Conservation (phyloP, 1,140 invertebrate genomes). For the Phthorimaea operculella region DNA sequence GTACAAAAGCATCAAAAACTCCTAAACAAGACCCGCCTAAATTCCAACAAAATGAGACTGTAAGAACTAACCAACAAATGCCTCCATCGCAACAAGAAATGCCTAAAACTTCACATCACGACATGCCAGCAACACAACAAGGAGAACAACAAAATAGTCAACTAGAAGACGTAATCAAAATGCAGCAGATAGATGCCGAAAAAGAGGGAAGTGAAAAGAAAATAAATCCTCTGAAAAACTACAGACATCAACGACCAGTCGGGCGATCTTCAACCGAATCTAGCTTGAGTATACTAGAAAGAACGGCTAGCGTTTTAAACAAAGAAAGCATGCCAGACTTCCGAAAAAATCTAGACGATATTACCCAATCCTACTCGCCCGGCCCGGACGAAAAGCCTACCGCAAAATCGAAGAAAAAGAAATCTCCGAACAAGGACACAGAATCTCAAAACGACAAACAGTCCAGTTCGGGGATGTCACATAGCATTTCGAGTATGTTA, state of each 20-base stretch:
- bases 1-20: conserved; percentile 10
- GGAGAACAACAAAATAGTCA: background rate
- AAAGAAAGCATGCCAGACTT: conserved; percentile 62
- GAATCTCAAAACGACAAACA: conserved; percentile 32
- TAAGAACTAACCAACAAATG: background rate
- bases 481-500: conserved; percentile 54
- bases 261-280: conserved; percentile 46
- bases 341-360: conserved; percentile 60
- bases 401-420: conserved; percentile 56
- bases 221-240: conserved; percentile 64
- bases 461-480: conserved; percentile 38
- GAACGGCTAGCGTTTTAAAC: conserved; percentile 51
- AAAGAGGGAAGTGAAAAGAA: conserved; percentile 40
- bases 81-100: background rate
- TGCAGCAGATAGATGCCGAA: background rate
- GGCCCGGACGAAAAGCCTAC: conserved; percentile 46
- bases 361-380: conserved; percentile 62
- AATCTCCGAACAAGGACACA: conserved; percentile 40
- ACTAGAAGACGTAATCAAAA: background rate
- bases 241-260: conserved; percentile 55
- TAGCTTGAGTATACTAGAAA: conserved; percentile 56
- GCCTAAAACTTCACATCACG: background rate
- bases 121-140: background rate
- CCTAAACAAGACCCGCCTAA: background rate
- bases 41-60: no score